Evolutionary conservation across 2,888 invertebrate genomes (phyloP).

Genomic region (Tenthredo distinguenda): DNA sequence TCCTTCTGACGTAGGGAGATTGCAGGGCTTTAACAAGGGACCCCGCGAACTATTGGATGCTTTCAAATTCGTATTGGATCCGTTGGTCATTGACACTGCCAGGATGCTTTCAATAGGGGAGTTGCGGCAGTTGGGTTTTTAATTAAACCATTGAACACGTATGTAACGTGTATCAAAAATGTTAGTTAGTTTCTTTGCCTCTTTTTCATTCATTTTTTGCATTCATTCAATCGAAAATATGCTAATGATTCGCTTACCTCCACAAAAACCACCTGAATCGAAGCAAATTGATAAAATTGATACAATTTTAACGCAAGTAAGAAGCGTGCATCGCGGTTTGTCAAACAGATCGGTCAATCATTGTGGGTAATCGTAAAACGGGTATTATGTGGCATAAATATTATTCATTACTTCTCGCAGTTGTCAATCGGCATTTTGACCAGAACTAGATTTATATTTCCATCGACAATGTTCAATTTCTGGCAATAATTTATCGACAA

Average conservation of each 20-base stretch:
- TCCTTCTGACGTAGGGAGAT: conserved; percentile 60
- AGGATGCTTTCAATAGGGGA: conserved; percentile 32
- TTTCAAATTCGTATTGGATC: conserved; percentile 44
- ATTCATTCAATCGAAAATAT: background rate
- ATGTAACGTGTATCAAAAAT: background rate
- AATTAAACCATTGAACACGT: conserved; percentile 35
- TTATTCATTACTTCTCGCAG: conserved; percentile 21
- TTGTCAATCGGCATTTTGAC: conserved; percentile 8
- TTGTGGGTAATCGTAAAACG: background rate
- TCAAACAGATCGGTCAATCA: background rate
- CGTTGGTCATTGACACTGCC: conserved; percentile 33
- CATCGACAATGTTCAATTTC: conserved; percentile 57
- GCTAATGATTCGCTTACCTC: background rate
- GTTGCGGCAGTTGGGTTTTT: conserved; percentile 20
- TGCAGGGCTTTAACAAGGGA: conserved; percentile 61
- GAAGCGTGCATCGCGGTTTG: background rate
- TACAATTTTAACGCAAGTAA: background rate
- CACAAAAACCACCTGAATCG: background rate
- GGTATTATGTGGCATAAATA: background rate
- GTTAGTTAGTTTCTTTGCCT: background rate
- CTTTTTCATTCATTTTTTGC: background rate
- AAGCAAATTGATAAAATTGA: background rate
- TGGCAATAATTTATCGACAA: conserved; percentile 71
- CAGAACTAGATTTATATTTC: conserved; percentile 25
- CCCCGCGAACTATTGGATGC: conserved; percentile 43